phyloP scores from a whole-genome alignment of 2,113 vertebrate genomes.

The Cyanistes caeruleus region DNA sequence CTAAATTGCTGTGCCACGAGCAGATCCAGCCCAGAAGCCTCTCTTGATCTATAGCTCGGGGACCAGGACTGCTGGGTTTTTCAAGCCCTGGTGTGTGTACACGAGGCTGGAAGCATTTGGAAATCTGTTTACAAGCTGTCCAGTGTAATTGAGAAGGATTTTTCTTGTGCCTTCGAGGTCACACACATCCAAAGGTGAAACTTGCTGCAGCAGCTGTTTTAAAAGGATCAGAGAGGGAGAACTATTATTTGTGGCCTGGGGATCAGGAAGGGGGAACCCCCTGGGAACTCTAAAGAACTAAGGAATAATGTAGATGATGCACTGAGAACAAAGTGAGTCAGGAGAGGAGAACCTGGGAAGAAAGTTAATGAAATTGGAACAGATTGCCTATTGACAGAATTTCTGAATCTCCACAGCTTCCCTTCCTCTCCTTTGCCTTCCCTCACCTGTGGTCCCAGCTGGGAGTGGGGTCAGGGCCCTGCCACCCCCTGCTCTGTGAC shows the following conservation, averaged over 20 bases:
- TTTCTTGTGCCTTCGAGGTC: not conserved
- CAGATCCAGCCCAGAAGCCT: not conserved
- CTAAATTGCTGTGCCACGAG: not conserved
- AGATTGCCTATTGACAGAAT: not conserved
- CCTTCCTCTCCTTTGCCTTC: not conserved
- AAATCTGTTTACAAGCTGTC: not conserved
- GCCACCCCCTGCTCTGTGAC: not conserved
- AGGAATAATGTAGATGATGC: not conserved
- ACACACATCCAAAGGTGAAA: not conserved
- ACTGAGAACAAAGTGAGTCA: not conserved
- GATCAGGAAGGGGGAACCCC: not conserved
- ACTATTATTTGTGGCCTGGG: not conserved
- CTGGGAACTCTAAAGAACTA: not conserved
- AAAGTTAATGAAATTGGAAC: not conserved
- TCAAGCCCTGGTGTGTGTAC: not conserved
- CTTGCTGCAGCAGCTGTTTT: not conserved
- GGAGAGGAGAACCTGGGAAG: not conserved
- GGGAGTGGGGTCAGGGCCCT: fast-evolving
- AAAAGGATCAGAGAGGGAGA: not conserved
- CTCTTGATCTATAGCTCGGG: not conserved
- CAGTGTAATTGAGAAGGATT: not conserved
- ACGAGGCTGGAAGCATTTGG: not conserved
- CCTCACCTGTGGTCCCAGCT: fast-evolving
- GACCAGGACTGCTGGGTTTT: not conserved
- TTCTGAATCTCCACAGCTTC: not conserved